A percentile compares a stretch with the other conserved stretches of the same genome.
Evolutionary conservation across 2,113 vertebrate species (phyloP).

Genomic region (Anarrhichthys ocellatus): DNA sequence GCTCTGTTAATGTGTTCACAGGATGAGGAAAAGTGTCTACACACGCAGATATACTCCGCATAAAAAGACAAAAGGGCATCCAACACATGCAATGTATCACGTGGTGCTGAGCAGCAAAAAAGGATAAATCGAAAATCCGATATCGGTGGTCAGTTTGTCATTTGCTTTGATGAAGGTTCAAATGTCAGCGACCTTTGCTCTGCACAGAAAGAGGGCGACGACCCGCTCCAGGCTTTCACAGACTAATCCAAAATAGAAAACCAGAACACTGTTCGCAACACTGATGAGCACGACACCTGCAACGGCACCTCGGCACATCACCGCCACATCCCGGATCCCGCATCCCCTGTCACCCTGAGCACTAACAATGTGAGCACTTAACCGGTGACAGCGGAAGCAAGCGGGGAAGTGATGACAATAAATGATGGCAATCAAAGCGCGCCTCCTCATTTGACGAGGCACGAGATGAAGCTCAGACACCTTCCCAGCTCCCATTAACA

Average conservation of each 20-base stretch:
- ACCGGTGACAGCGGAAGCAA: conserved; percentile 27
- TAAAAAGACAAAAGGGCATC: neutral
- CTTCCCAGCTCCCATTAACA: conserved; percentile 53
- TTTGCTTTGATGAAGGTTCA: neutral
- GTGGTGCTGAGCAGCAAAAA: neutral
- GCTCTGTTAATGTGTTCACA: conserved; percentile 36
- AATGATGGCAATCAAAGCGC: conserved; percentile 62
- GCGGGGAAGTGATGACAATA: conserved; percentile 66
- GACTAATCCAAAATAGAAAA: conserved; percentile 45
- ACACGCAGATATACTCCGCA: neutral
- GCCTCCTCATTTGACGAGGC: conserved; percentile 52
- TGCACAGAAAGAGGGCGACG: conserved; percentile 2
- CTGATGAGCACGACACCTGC: conserved; percentile 46
- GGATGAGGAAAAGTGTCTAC: neutral
- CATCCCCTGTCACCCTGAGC: conserved; percentile 45
- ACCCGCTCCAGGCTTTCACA: conserved; percentile 17
- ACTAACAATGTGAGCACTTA: conserved; percentile 59
- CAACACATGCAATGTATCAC: neutral
- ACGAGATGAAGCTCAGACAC: conserved; percentile 45
- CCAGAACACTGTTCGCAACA: conserved; percentile 16
- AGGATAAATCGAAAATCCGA: neutral
- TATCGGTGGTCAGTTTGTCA: neutral
- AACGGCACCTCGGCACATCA: conserved; percentile 50
- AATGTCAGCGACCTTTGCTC: conserved; percentile 28
- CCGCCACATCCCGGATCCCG: neutral